Base-by-base conservation (phyloP, 2,113 vertebrate genomes). In the Lycocorax pyrrhopterus region DNA sequence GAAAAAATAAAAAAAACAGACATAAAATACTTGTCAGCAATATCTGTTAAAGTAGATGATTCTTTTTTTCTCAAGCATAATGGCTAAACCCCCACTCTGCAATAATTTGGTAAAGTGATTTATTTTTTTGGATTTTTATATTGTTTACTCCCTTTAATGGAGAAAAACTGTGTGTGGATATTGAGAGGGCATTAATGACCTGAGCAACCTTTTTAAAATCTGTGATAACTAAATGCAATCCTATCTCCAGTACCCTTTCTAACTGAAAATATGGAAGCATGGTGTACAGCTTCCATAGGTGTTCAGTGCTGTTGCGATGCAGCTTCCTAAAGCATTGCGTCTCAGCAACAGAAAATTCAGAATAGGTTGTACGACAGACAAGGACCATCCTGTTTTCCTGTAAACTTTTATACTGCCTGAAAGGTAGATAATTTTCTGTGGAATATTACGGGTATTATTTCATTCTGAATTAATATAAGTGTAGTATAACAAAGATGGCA, bases 1-100 rank as follows among this genome's bases (percentile, higher is more conserved):
- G 13, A n/a, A 80, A 53, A 7, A 33, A 26, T 35, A 19, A 3
- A 47, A 4, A 56, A 55, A 69, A 69, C 5, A 68, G 4, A 20
- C 14, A 39, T 10, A 0, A 67, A 73, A 66, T 53, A 19, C 35
- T 79, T 80, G 10, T 44, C 23, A 74, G 37, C 55, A 77, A 41
- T 60, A 39, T 37, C 13, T 47, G 0, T 56, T 44, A 32, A 52
- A 43, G 11, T 4, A 55, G 56, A 43, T 1, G 0, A 14, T 41
- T 69, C 2, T 84, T 72, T 9, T 89, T 89, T 92, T 63, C n/a
- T 84, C 59, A 77, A 59, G 16, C 46, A 35, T 58, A 64, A 44
- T 44, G 23, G 12, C 35, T 90, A 62, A 78, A 60, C 9, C 1
- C 60, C 22, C 22, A 52, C 13, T 79, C 26, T 51, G 25, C 12